phyloP scores from a whole-genome alignment of 35 echinoderm and acorn worm genomes.

The Eucidaris tribuloides region DNA sequence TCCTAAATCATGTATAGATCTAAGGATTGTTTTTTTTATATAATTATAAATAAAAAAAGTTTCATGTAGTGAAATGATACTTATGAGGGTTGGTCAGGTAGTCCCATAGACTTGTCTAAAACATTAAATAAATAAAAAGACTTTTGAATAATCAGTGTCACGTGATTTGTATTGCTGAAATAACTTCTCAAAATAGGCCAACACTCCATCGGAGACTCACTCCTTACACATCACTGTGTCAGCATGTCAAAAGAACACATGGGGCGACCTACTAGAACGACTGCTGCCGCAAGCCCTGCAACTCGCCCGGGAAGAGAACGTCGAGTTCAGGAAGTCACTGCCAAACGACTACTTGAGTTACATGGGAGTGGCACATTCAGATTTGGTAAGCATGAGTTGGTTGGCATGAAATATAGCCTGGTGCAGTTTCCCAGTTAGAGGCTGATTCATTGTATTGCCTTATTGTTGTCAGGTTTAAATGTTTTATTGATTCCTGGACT shows the following conservation, averaged over 20 bases:
- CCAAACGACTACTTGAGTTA: constrained; percentile 89
- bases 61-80: too few relatives aligned
- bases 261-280: constrained; percentile 86
- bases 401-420: not conserved
- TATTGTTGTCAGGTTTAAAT: not conserved
- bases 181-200: constrained; percentile 92
- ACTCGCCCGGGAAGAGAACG: constrained; percentile 62
- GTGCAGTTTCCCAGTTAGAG: not conserved
- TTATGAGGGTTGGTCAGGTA: too few relatives aligned
- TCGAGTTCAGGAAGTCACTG: constrained; percentile 80
- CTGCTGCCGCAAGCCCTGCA: constrained; percentile 52
- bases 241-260: constrained; percentile 87
- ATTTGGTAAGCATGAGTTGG: constrained; percentile 42
- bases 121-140: too few relatives aligned
- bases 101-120: too few relatives aligned
- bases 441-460: not conserved
- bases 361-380: constrained; percentile 84
- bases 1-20: too few relatives aligned
- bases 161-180: too few relatives aligned
- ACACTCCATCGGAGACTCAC: constrained; percentile 73
- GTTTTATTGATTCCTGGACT: not conserved
- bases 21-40: too few relatives aligned
- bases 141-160: too few relatives aligned
- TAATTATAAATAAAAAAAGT: too few relatives aligned
- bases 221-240: constrained; percentile 93